Conservation (phyloP, 2,113 vertebrate genomes). For the Archilochus colubris region DNA sequence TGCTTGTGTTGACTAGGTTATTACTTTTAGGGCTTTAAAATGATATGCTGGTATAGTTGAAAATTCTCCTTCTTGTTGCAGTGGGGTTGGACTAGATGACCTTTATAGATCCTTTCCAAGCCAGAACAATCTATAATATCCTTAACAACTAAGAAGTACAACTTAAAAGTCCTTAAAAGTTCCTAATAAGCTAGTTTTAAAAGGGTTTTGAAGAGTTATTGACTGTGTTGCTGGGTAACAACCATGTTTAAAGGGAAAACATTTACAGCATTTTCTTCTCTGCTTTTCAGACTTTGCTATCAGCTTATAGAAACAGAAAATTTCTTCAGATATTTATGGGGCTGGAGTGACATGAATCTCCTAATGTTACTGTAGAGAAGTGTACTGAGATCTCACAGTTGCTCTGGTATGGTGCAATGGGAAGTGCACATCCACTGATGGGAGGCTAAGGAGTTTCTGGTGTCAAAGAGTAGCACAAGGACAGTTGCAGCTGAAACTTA, state of each 20-base stretch:
- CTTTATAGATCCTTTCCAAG: background rate
- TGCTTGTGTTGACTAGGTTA: background rate
- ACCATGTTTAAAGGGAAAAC: background rate
- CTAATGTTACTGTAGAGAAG: background rate
- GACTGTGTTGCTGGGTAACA: background rate
- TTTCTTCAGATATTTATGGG: background rate
- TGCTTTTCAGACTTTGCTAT: background rate
- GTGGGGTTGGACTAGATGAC: background rate
- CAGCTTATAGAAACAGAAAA: background rate
- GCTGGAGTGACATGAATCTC: background rate
- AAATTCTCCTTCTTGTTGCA: background rate
- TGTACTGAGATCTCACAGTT: background rate
- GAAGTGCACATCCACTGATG: background rate
- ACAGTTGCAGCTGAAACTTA: background rate
- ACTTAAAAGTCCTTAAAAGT: background rate
- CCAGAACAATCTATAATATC: background rate
- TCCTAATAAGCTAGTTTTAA: background rate
- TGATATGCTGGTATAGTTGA: background rate
- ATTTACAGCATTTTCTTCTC: background rate
- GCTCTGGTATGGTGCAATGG: background rate
- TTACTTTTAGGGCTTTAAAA: background rate
- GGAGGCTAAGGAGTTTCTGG: background rate
- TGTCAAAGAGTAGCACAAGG: background rate
- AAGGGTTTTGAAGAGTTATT: background rate
- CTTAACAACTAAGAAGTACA: background rate